These are phyloP conservation scores for Artibeus jamaicensis DNA, from an alignment of 2,797 vertebrate genomes.

Conservation along the genomic window DNA sequence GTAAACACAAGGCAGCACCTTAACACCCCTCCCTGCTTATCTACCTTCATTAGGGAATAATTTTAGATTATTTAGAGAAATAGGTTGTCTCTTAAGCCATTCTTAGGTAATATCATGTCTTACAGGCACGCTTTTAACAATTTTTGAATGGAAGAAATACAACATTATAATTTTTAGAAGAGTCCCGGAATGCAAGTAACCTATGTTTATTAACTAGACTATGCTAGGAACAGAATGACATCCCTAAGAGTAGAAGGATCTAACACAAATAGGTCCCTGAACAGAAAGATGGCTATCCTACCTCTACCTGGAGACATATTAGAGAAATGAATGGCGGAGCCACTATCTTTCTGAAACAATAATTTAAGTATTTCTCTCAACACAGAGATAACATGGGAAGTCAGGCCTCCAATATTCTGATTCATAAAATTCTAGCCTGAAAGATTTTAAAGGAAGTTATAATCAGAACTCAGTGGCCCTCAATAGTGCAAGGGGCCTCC, in stretches of 20 bases:
- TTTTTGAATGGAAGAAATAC: constrained; percentile 9
- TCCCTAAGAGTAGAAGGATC: background rate
- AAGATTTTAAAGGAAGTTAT: constrained; percentile 1
- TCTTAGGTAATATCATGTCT: background rate
- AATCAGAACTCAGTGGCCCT: background rate
- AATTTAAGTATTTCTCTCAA: constrained; percentile 4
- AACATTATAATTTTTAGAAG: background rate
- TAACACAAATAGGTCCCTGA: background rate
- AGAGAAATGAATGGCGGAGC: background rate
- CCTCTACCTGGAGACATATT: background rate
- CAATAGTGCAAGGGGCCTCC: background rate
- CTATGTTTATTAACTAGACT: background rate
- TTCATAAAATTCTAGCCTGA: constrained; percentile 4
- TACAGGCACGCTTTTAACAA: background rate
- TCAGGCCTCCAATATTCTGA: background rate
- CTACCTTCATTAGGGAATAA: background rate
- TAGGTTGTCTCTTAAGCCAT: background rate
- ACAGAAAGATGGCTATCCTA: background rate
- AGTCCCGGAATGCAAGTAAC: background rate
- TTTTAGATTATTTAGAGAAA: constrained; percentile 27
- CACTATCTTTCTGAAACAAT: background rate
- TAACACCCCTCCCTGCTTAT: background rate
- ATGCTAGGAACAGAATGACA: background rate
- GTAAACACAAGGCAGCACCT: background rate
- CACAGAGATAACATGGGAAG: background rate